Evolutionary conservation across 1,140 invertebrate genomes (phyloP).

Genomic region (Lepidotrigona ventralis): DNA sequence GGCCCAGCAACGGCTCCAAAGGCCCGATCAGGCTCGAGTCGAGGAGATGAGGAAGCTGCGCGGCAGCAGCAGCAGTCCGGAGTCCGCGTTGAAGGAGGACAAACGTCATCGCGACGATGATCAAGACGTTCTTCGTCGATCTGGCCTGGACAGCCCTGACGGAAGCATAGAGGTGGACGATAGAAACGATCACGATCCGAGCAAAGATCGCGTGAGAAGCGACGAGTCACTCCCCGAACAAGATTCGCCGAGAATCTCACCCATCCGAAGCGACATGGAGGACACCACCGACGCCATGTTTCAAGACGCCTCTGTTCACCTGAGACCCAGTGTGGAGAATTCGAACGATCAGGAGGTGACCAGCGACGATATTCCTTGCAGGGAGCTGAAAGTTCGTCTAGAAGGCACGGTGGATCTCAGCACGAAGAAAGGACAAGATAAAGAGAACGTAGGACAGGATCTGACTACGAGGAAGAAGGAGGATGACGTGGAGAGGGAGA

Average conservation of each 20-base stretch:
- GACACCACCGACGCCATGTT: conserved; percentile 65
- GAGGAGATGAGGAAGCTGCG: conserved; percentile 74
- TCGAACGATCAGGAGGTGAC: conserved; percentile 71
- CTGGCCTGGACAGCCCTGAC: conserved; percentile 73
- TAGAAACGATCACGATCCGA: conserved; percentile 69
- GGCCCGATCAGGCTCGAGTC: conserved; percentile 72
- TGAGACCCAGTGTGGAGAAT: conserved; percentile 74
- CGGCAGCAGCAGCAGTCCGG: conserved; percentile 69
- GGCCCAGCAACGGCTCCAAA: conserved; percentile 77
- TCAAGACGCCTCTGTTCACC: conserved; percentile 64
- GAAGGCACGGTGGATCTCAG: conserved; percentile 77
- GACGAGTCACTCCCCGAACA: conserved; percentile 73
- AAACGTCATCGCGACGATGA: conserved; percentile 57
- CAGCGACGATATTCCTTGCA: conserved; percentile 47
- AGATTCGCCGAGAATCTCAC: conserved; percentile 71
- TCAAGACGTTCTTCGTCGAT: conserved; percentile 54
- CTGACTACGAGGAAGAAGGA: conserved; percentile 74
- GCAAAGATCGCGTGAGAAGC: conserved; percentile 68
- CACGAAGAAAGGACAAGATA: conserved; percentile 73
- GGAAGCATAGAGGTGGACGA: conserved; percentile 78
- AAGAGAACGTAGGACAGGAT: conserved; percentile 78
- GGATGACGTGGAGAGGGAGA: conserved; percentile 68
- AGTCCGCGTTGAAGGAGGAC: conserved; percentile 69
- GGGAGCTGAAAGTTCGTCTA: conserved; percentile 73
- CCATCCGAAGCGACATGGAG: conserved; percentile 68